Evolutionary conservation across 1,140 invertebrate species (phyloP).

Genomic region (Trichomalopsis sarcophagae): DNA sequence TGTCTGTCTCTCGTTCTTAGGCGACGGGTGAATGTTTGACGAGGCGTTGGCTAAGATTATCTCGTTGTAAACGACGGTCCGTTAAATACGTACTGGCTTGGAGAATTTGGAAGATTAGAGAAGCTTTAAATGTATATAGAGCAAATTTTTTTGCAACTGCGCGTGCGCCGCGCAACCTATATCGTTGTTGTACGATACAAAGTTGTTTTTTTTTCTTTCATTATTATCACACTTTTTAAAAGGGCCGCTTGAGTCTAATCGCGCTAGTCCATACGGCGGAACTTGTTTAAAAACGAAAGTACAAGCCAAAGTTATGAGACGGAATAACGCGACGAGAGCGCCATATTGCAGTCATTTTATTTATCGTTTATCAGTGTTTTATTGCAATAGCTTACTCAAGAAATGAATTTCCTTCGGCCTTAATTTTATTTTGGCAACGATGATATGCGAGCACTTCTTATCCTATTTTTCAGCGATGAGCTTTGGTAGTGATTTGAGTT

Average conservation of each 20-base stretch:
- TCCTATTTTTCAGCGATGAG: neutral
- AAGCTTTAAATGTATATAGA: constrained; percentile 26
- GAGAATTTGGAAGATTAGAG: neutral
- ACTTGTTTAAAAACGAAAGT: constrained; percentile 12
- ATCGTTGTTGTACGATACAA: neutral
- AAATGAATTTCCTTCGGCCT: neutral
- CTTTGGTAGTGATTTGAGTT: neutral
- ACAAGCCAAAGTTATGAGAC: constrained; percentile 12
- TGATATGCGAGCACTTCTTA: neutral
- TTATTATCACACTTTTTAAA: neutral
- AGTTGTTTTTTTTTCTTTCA: neutral
- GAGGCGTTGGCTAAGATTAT: neutral
- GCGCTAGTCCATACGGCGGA: neutral
- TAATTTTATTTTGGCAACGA: neutral
- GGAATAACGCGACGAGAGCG: neutral
- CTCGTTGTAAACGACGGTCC: neutral
- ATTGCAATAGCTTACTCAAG: neutral
- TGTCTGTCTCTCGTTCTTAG: neutral
- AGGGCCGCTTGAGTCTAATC: neutral
- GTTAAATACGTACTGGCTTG: neutral
- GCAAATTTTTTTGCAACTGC: neutral
- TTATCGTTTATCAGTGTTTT: neutral
- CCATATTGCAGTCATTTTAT: neutral
- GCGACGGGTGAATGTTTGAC: neutral
- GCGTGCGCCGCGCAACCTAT: neutral